Base-by-base conservation (phyloP, 1,140 invertebrate species). In the Drosophila lini region DNA sequence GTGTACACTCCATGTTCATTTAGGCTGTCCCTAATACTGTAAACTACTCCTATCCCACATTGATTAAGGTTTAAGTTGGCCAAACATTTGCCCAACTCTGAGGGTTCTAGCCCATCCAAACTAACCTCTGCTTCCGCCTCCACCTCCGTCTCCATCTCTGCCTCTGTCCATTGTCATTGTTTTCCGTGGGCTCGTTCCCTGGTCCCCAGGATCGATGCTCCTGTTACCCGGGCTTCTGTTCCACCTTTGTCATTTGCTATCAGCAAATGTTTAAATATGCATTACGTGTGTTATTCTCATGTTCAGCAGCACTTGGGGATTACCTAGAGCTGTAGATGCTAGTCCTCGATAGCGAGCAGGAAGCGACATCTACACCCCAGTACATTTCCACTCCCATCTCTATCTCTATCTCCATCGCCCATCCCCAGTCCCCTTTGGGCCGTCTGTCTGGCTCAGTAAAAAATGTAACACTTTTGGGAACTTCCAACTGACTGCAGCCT, bases 251-350 rank as follows among this genome's bases (percentile, higher is more conserved):
- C 84, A 90, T 84, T 89, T 90, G 80, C 85, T 84, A 89, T 90
- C 84, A 90, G 84, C 85, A 89, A 89, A 89, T 89, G 81, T 89
- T 89, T 90, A 89, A 89, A 89, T 89, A 89, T 90, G 84, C 81
- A 89, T 89, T 89, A 89, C 85, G 84, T 89, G 84, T 89, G 84
- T 88, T 89, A 89, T 90, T 78, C 80, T 73, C 85, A 71, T 89
- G 84, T 89, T 89, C 80, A 81, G 74, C 84, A 88, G 83, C 84
- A 88, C 84, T 89, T 89, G 81, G 84, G 83, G 84, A 88, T 88
- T 88, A 89, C 77, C 82, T 25, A 48, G 69, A 71, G 70, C 65
- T 70, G 58, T 67, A 57, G 68, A 67, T 69, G 48, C 16, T 11
- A 82, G 50, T 48, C 61, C 59, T 75, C 52, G 78, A 61, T 55